A percentile compares a stretch with the other conserved stretches of the same genome.
Evolutionary conservation across 2,888 invertebrate genomes (phyloP).

Genomic region (Polydrusus pterygomalis): DNA sequence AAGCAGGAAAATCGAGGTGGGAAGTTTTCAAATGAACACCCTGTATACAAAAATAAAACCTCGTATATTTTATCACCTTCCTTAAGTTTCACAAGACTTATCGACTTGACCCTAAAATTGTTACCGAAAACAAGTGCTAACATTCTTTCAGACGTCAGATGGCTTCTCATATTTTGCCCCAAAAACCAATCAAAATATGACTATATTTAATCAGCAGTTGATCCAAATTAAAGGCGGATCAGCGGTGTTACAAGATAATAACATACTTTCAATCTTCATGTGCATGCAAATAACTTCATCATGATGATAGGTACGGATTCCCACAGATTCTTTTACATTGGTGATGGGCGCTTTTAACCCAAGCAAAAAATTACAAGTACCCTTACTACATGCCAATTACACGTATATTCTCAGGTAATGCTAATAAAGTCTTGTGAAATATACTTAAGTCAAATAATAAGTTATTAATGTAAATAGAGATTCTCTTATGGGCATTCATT

Average conservation of each 20-base stretch:
- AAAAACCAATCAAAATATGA: not conserved
- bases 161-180: too few relatives aligned
- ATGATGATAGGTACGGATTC: conserved; percentile 4
- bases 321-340: not conserved
- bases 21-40: too few relatives aligned
- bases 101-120: too few relatives aligned
- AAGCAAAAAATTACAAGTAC: not conserved
- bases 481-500: too few relatives aligned
- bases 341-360: not conserved
- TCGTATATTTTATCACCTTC: too few relatives aligned
- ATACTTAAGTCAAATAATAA: not conserved
- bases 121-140: too few relatives aligned
- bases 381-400: conserved; percentile 9
- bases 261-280: not conserved
- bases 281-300: conserved; percentile 9
- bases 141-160: too few relatives aligned
- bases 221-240: not conserved
- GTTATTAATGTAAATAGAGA: conserved; percentile 1
- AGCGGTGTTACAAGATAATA: not conserved
- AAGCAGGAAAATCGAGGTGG: too few relatives aligned
- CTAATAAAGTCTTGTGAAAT: conserved; percentile 7
- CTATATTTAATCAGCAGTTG: not conserved
- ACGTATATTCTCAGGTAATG: not conserved
- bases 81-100: too few relatives aligned
- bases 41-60: too few relatives aligned